Percentiles rank a stretch among this genome's conserved stretches.
These are phyloP conservation scores for Bombus sylvicola DNA, from an alignment of 1,140 invertebrate species.

Conservation along the genomic window DNA sequence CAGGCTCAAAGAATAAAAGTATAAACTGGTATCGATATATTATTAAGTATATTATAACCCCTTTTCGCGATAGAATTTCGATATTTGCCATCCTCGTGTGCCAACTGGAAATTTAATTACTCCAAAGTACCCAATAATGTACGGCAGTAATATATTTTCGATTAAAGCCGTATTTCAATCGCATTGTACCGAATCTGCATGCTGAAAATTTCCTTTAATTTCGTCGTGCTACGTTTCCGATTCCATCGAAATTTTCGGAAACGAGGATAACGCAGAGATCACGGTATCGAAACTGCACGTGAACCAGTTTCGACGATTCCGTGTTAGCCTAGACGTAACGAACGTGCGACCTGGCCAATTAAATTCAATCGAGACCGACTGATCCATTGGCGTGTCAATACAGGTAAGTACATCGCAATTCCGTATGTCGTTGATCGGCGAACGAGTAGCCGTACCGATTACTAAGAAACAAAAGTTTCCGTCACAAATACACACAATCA, in stretches of 20 bases:
- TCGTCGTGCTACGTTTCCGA: too few species aligned
- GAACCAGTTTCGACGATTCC: neutral
- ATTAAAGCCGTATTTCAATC: neutral
- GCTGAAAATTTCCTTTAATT: neutral
- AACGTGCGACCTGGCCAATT: slow-evolving; percentile 52
- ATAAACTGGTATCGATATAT: neutral
- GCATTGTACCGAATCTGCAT: neutral
- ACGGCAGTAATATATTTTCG: neutral
- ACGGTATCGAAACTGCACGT: neutral
- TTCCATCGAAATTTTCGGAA: neutral
- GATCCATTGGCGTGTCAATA: slow-evolving; percentile 30
- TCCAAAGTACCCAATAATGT: neutral
- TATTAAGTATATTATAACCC: neutral
- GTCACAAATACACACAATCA: fast-evolving
- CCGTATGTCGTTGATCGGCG: neutral
- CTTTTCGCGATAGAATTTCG: neutral
- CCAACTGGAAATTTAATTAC: slow-evolving; percentile 3
- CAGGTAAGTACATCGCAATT: slow-evolving; percentile 20
- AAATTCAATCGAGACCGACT: slow-evolving; percentile 59
- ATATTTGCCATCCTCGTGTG: neutral
- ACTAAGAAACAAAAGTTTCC: slow-evolving; percentile 16
- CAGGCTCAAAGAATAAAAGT: too few species aligned
- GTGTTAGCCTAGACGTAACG: slow-evolving; percentile 39
- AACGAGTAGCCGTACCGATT: slow-evolving; percentile 1
- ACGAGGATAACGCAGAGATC: neutral